A percentile compares a stretch with the other conserved stretches of the same genome.
Conservation (phyloP, 2,888 invertebrate genomes). For the Dryadula phaetusa region DNA sequence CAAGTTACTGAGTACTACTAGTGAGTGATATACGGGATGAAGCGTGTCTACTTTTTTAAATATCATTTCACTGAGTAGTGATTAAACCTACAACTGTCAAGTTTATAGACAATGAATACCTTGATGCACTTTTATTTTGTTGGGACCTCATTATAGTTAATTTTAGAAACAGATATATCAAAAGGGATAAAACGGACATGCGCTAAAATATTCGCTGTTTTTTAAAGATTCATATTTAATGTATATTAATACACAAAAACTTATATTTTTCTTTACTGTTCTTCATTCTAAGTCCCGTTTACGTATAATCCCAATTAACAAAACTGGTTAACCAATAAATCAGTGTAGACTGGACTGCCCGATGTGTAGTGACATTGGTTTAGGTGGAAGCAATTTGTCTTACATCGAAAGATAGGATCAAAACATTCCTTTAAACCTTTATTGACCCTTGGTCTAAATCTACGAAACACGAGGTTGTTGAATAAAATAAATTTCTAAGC, state of each 20-base stretch:
- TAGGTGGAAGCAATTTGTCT: slow-evolving; percentile 77
- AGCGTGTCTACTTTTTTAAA: too few relatives aligned
- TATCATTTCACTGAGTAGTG: too few relatives aligned
- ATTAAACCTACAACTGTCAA: too few relatives aligned
- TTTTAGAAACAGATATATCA: too few relatives aligned
- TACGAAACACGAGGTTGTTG: slow-evolving; percentile 19
- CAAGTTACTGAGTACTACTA: too few relatives aligned
- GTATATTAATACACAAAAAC: not conserved
- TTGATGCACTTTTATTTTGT: too few relatives aligned
- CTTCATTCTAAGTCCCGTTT: slow-evolving; percentile 18
- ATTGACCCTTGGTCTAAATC: slow-evolving; percentile 40
- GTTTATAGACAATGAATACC: too few relatives aligned
- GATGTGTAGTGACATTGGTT: slow-evolving; percentile 63
- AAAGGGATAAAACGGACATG: not conserved
- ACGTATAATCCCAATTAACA: slow-evolving; percentile 52
- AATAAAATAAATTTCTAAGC: not conserved
- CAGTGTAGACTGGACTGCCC: slow-evolving; percentile 54
- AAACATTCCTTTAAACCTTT: slow-evolving; percentile 40
- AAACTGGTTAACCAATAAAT: slow-evolving; percentile 55
- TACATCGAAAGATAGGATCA: slow-evolving; percentile 72
- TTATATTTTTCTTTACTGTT: not conserved
- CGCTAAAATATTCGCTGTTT: not conserved
- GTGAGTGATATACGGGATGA: too few relatives aligned
- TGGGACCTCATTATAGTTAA: too few relatives aligned
- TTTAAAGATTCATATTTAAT: not conserved